A percentile compares a stretch with the other conserved stretches of the same genome.
Conservation (phyloP, 2,888 invertebrate species). For the Iphiclides podalirius region DNA sequence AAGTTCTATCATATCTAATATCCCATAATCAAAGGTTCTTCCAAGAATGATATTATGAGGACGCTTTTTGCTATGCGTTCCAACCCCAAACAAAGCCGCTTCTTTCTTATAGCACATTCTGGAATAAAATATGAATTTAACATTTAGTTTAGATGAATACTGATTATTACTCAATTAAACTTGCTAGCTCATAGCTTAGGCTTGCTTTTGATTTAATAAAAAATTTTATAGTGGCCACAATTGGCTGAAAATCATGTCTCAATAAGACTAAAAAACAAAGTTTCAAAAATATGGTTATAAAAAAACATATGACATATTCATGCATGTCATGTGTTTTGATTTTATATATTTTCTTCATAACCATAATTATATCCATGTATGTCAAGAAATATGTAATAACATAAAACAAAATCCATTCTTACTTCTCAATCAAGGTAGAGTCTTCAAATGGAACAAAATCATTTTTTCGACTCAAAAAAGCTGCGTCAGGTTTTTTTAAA, state of each 20-base stretch:
- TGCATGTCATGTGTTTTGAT: too few relatives aligned
- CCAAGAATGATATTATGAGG: conserved; percentile 95
- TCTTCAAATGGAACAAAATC: conserved; percentile 97
- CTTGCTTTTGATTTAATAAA: too few relatives aligned
- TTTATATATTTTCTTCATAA: too few relatives aligned
- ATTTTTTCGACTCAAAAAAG: conserved; percentile 88
- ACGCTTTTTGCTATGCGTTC: conserved; percentile 95
- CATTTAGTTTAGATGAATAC: too few relatives aligned
- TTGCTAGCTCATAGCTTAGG: too few relatives aligned
- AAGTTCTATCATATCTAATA: conserved; percentile 98
- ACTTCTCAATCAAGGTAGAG: conserved; percentile 88
- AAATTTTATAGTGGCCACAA: too few relatives aligned
- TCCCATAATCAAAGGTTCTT: conserved; percentile 91
- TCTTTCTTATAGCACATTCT: conserved; percentile 90
- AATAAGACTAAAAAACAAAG: neutral
- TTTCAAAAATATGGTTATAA: conserved; percentile 1
- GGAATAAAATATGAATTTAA: conserved; percentile 33
- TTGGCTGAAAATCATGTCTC: too few relatives aligned
- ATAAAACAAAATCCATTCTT: conserved; percentile 36
- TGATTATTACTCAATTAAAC: too few relatives aligned
- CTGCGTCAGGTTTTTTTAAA: conserved; percentile 92
- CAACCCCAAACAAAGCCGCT: conserved; percentile 93
- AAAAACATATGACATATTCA: conserved; percentile 18
- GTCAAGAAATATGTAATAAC: too few relatives aligned
- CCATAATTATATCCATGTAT: too few relatives aligned